Conservation (phyloP, 2,888 invertebrate species). For the Hyalella azteca region DNA sequence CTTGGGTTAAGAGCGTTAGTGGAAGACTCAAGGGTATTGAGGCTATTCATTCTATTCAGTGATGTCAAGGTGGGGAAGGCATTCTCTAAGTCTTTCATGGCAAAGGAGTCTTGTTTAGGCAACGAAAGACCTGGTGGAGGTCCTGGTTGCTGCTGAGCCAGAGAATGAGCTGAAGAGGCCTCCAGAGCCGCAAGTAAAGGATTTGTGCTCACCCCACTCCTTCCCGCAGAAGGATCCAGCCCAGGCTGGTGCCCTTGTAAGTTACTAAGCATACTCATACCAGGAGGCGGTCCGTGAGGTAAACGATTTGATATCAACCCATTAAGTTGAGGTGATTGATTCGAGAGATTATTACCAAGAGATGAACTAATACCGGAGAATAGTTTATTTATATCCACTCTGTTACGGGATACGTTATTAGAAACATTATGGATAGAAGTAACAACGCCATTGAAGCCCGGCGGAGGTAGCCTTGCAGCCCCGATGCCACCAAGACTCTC, state of each 20-base stretch:
- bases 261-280: neutral
- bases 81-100: slow-evolving; percentile 68
- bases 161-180: slow-evolving; percentile 12
- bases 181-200: neutral
- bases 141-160: slow-evolving; percentile 41
- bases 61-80: slow-evolving; percentile 61
- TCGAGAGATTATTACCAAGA: slow-evolving; percentile 39
- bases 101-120: slow-evolving; percentile 59
- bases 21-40: slow-evolving; percentile 19
- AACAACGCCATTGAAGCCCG: slow-evolving; percentile 57
- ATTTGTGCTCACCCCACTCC: neutral
- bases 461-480: slow-evolving; percentile 55
- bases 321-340: slow-evolving; percentile 47
- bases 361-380: slow-evolving; percentile 44
- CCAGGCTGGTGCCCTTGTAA: neutral
- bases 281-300: slow-evolving; percentile 44
- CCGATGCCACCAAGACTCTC: slow-evolving; percentile 20
- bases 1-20: neutral
- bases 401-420: neutral
- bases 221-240: slow-evolving; percentile 3
- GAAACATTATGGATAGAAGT: slow-evolving; percentile 34
- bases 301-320: slow-evolving; percentile 50
- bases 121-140: slow-evolving; percentile 54
- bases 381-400: slow-evolving; percentile 48
- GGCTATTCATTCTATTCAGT: neutral